Evolutionary conservation across 2,888 invertebrate species (phyloP), one percentile per base, ranked within the genome.

Genomic region (Drosophila pegasa): DNA sequence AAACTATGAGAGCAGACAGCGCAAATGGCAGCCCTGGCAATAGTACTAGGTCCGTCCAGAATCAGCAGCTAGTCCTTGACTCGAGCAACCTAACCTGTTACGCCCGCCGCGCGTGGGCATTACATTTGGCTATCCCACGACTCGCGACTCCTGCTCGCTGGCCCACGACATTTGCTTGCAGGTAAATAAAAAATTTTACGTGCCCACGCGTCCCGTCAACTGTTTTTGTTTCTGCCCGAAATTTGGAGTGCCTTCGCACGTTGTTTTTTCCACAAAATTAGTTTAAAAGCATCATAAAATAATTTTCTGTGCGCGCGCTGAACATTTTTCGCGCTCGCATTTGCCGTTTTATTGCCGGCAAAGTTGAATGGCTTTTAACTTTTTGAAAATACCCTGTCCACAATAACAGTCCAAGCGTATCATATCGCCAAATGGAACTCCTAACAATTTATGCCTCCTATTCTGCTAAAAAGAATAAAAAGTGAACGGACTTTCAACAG

Each of bases 241-340:
- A 41, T 57, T 62, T 40, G 41, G 37, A 66, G 78, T 72, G 62
- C 66, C 60, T 73, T 78, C 57, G 69, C 81, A 71, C 70, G 68
- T 74, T 80, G 73, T 75, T 78, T 74, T 84, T 77, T 83, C 80
- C 76, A 71, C 80, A 88, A 85, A 85, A 85, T 85, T 88, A 85
- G 84, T 87, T 85, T 85, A 87, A 85, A 85, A 85, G 88, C 87
- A 84, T 87, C 88, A 79, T 85, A 85, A 85, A 85, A 85, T 84
- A 76, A 87, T 85, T 87, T 88, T 78, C 78, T 7, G 72, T 80
- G 77, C 37, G 66, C 71, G 63, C 75, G 78, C 50, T 82, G 72
- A 66, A 68, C 68, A 72, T 75, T 73, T 68, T 86, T 67, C 71
- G 83, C 79, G 63, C 72, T 68, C 59, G 45, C 83, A 71, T 85